These are phyloP conservation scores for Ancistrus triradiatus DNA, from an alignment of 2,113 vertebrate species.

Conservation along the genomic window DNA sequence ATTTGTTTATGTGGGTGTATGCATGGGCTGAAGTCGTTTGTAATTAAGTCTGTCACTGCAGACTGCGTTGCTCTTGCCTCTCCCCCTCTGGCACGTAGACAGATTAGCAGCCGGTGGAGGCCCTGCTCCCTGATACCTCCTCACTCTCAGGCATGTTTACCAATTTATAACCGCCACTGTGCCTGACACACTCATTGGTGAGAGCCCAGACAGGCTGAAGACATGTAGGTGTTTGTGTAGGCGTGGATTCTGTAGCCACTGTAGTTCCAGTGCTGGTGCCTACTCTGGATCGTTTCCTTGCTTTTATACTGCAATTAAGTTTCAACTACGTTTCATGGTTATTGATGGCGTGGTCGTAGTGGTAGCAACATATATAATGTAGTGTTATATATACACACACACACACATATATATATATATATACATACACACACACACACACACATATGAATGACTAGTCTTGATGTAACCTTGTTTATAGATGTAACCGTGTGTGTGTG, in stretches of 20 bases:
- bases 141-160: slow-evolving; percentile 34
- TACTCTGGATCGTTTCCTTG: too few species aligned
- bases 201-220: too few species aligned
- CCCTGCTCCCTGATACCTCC: slow-evolving; percentile 42
- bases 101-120: slow-evolving; percentile 37
- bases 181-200: slow-evolving; percentile 17
- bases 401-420: too few species aligned
- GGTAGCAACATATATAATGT: too few species aligned
- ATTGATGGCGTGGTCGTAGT: too few species aligned
- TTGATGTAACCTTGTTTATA: too few species aligned
- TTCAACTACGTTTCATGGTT: too few species aligned
- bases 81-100: slow-evolving; percentile 35
- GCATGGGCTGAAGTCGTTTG: slow-evolving; percentile 15
- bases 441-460: too few species aligned
- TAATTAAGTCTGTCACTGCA: slow-evolving; percentile 42
- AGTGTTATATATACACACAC: too few species aligned
- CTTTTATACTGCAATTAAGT: too few species aligned
- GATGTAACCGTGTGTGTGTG: too few species aligned
- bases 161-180: slow-evolving; percentile 38
- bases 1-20: slow-evolving; percentile 10
- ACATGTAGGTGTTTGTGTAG: neutral
- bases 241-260: neutral
- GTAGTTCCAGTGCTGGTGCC: neutral
- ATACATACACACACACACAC: too few species aligned
- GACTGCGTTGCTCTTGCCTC: slow-evolving; percentile 20